Evolutionary conservation across 2,888 invertebrate species (phyloP).

Genomic region (Alloplasta piceator): DNA sequence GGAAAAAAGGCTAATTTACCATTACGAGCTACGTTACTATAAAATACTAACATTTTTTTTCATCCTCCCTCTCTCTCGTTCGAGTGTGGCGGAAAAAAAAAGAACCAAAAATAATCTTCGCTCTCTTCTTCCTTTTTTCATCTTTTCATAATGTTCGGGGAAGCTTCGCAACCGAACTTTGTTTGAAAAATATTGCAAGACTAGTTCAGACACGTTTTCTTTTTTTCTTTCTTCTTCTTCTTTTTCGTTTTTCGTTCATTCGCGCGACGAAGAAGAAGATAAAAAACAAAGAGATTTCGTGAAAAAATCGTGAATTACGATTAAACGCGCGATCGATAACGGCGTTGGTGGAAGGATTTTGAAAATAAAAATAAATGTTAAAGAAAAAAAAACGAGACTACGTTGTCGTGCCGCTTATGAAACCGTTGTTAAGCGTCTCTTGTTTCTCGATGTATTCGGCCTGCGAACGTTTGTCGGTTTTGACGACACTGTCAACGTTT

Average conservation of each 20-base stretch:
- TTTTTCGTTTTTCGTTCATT: constrained; percentile 9
- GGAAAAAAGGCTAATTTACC: constrained; percentile 45
- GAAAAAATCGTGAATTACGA: background rate
- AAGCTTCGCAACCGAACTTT: constrained; percentile 46
- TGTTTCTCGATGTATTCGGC: constrained; percentile 73
- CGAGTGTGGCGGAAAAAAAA: background rate
- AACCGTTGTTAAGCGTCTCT: constrained; percentile 80
- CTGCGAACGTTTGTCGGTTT: constrained; percentile 64
- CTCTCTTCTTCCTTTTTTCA: constrained; percentile 7
- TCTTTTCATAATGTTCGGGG: constrained; percentile 24
- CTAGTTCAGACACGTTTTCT: constrained; percentile 56
- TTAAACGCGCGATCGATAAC: too few relatives aligned
- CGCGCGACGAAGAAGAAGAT: background rate
- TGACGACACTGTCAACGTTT: constrained; percentile 66
- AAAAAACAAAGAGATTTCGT: background rate
- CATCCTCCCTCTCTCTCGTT: constrained; percentile 10
- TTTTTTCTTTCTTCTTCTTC: constrained; percentile 24
- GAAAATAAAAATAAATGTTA: background rate
- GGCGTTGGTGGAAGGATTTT: background rate
- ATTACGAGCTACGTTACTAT: constrained; percentile 57
- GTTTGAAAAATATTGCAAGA: constrained; percentile 58
- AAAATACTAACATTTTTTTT: constrained; percentile 61
- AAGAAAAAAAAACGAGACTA: constrained; percentile 67
- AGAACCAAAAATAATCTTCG: background rate
- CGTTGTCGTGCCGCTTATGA: constrained; percentile 79